These are phyloP conservation scores for Drosophila equinoxialis DNA, from an alignment of 1,140 invertebrate species.

Conservation along the genomic window DNA sequence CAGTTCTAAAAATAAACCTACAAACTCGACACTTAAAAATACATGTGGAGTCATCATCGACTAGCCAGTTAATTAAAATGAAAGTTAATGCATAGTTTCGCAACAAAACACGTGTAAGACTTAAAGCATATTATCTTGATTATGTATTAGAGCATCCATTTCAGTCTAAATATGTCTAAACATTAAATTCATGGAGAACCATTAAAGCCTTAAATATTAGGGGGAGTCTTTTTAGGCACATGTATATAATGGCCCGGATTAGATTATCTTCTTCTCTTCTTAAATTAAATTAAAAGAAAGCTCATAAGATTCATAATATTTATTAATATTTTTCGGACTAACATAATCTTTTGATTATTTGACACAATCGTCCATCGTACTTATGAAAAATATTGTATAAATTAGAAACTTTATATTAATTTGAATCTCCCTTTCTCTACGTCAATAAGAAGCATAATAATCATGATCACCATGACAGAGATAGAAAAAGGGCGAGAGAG, in stretches of 20 bases:
- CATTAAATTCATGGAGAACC: no score
- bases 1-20: slow-evolving; percentile 71
- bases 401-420: slow-evolving; percentile 1
- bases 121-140: background rate
- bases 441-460: slow-evolving; percentile 7
- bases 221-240: no score
- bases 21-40: background rate
- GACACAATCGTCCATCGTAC: background rate
- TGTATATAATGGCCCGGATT: no score
- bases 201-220: no score
- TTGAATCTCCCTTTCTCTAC: slow-evolving; percentile 11
- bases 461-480: slow-evolving; percentile 41
- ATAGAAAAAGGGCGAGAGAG: slow-evolving; percentile 11
- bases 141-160: background rate
- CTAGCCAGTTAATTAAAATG: slow-evolving; percentile 72
- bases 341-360: background rate
- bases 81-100: slow-evolving; percentile 48
- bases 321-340: background rate
- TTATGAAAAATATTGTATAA: slow-evolving; percentile 3
- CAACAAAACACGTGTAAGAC: slow-evolving; percentile 11
- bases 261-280: no score
- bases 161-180: background rate
- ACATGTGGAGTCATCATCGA: slow-evolving; percentile 59
- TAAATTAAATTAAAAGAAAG: no score
- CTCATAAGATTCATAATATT: background rate